Base-by-base conservation (phyloP, 2,888 invertebrate genomes). In the Amiota mariae region DNA sequence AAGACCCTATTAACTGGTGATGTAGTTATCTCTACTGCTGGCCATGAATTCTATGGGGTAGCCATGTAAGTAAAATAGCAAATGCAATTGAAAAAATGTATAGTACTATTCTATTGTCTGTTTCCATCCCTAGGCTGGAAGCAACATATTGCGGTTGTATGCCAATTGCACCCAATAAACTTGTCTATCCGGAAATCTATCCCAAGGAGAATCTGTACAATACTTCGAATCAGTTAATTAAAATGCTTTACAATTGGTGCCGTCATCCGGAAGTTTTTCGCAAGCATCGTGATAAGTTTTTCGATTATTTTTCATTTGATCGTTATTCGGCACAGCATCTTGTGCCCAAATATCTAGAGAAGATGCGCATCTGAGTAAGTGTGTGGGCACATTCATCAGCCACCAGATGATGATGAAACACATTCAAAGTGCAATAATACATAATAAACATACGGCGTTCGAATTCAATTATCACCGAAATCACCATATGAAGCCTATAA, bases 41-140 rank as follows among this genome's bases (percentile, higher is more conserved):
- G 91, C 36, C 95, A 95, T 87, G 95, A 95, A 87, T 95, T 95
- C 88, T 95, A 93, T 88, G 95, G 95, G 49, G 94, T 94, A 24
- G 92, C 94, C 24, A 93, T 95, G 94, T 93, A 90, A 90, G 91
- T 90, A 64, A 13, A 36, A 36, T 6, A 18, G 24, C 6, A 13
- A n/a, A 56, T 56, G 8, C n/a, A 48, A 9, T 47, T 73, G 49
- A 12, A 47, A 49, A 47, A 73, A 73, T 2, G n/a, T 36, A 36
- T 6, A 36, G 4, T 51, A 11, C 11, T 51, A n/a, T n/a, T n/a
- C 8, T 12, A 0, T 12, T 51, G 8, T 51, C 4, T 51, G 54
- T 57, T 57, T 15, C 15, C 48, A 71, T 71, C 56, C 78, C n/a
- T 82, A 94, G 93, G 92, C 85, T 94, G 75, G 95, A 95, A 89